Base-by-base conservation (phyloP, 2,888 invertebrate genomes). In the Nasonia oneida region DNA sequence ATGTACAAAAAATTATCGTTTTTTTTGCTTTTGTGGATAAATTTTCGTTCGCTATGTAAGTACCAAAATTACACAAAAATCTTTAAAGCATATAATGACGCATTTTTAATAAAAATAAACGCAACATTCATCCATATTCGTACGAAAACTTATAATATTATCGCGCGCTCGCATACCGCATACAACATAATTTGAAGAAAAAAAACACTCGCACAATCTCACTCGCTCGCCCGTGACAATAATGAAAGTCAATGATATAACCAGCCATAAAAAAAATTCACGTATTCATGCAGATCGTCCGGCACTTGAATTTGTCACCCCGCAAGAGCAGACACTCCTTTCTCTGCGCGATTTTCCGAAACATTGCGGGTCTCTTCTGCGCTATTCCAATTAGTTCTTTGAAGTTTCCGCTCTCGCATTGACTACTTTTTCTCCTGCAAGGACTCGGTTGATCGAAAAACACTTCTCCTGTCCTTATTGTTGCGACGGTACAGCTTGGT, bases 401-500 rank as follows among this genome's bases (percentile, higher is more conserved):
- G 18, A 57, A n/a, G 23, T 23, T 10, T 23, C 64, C 18, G 10
- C 29, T 64, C 2, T 23, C 23, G 23, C 8, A 23, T 8, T 0
- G 3, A n/a, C 57, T 57, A n/a, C 64, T 29, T n/a, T 8, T 64
- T 8, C n/a, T 67, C 29, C 67, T 67, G 3, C 23, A 14, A 1
- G 33, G 18, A 10, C 10, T 64, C 18, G 2, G 47, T 71, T 3
- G 39, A 23, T 5, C 50, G 50, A 29, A 84, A 75, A 18, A 53
- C 6, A 15, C 39, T 67, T 29, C 53, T 78, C n/a, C 67, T 79
- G 2, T 42, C 47, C 61, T 81, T 29, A 29, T 29, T 77, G 47
- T 37, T 39, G 3, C 47, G 71, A 0, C 39, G 61, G 12, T 50
- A 81, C 1, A 84, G 23, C 42, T 39, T 82, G 53, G n/a, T 74